A percentile compares a stretch with the other conserved stretches of the same genome.
Conservation (phyloP, 2,888 invertebrate species). For the Microdon myrmicae region DNA sequence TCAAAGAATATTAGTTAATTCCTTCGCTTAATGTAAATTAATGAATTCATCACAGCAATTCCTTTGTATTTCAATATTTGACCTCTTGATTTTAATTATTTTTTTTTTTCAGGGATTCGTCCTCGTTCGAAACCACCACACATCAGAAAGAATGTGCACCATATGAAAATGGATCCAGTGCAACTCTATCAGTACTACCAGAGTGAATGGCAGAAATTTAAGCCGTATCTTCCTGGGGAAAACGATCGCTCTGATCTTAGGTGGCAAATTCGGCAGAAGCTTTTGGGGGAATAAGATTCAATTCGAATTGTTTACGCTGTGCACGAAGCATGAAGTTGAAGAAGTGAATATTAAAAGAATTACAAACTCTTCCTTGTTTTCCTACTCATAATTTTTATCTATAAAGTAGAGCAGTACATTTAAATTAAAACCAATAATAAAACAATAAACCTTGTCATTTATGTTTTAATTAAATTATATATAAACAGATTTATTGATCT, state of each 20-base stretch:
- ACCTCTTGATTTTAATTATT: too few species aligned
- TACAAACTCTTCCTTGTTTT: slow-evolving; percentile 29
- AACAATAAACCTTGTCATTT: slow-evolving; percentile 31
- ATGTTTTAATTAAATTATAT: slow-evolving; percentile 47
- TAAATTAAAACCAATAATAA: slow-evolving; percentile 38
- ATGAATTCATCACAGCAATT: too few species aligned
- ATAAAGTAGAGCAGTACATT: slow-evolving; percentile 42
- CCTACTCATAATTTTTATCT: slow-evolving; percentile 38
- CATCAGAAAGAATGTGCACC: slow-evolving; percentile 40
- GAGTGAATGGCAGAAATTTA: slow-evolving; percentile 77
- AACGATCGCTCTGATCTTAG: slow-evolving; percentile 74
- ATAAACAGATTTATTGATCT: slow-evolving; percentile 68
- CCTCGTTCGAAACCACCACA: slow-evolving; percentile 51
- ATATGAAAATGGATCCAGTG: slow-evolving; percentile 72
- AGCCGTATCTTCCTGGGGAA: slow-evolving; percentile 77
- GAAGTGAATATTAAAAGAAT: slow-evolving; percentile 4
- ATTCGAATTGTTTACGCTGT: slow-evolving; percentile 1
- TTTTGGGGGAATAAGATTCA: slow-evolving; percentile 66
- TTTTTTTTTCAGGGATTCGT: slow-evolving; percentile 52
- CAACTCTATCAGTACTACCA: slow-evolving; percentile 81
- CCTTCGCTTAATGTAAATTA: too few species aligned
- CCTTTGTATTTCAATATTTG: too few species aligned
- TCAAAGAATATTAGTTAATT: too few species aligned
- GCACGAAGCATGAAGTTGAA: slow-evolving; percentile 5
- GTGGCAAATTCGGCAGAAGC: slow-evolving; percentile 77